phyloP scores from a whole-genome alignment of 2,113 vertebrate species.

The Saimiri boliviensis region DNA sequence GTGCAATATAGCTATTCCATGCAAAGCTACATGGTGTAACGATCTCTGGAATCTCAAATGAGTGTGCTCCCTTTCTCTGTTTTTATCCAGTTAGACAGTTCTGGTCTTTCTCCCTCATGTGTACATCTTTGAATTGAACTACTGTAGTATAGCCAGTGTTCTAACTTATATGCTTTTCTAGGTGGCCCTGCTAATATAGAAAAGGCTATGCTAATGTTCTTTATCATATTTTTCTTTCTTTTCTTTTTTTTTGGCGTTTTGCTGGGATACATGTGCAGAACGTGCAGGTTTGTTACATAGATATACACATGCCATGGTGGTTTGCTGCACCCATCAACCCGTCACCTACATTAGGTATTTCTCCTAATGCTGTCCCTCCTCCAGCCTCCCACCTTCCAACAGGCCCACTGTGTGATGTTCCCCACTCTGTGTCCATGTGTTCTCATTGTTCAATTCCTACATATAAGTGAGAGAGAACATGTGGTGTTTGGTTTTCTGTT shows the following conservation, averaged over 20 bases:
- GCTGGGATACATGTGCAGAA: no score
- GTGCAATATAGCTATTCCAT: neutral
- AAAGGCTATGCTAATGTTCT: neutral
- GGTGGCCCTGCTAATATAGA: neutral
- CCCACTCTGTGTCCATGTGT: no score
- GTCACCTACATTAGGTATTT: no score
- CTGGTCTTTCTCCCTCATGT: neutral
- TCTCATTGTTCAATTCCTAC: no score
- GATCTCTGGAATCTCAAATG: neutral
- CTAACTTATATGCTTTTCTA: neutral
- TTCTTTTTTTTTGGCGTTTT: neutral
- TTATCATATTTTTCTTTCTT: neutral
- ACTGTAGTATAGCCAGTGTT: neutral
- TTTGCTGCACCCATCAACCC: no score
- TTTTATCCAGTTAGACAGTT: neutral
- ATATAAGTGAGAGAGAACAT: no score
- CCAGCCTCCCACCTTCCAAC: no score
- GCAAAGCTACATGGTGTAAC: neutral
- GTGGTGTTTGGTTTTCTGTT: no score
- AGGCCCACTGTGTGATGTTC: no score
- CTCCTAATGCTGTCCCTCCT: no score
- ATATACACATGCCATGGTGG: no score
- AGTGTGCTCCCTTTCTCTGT: neutral
- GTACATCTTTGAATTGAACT: neutral
- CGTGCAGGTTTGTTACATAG: no score